A percentile compares a stretch with the other conserved stretches of the same genome.
Conservation (phyloP, 2,888 invertebrate genomes). For the Ecdyonurus torrentis region DNA sequence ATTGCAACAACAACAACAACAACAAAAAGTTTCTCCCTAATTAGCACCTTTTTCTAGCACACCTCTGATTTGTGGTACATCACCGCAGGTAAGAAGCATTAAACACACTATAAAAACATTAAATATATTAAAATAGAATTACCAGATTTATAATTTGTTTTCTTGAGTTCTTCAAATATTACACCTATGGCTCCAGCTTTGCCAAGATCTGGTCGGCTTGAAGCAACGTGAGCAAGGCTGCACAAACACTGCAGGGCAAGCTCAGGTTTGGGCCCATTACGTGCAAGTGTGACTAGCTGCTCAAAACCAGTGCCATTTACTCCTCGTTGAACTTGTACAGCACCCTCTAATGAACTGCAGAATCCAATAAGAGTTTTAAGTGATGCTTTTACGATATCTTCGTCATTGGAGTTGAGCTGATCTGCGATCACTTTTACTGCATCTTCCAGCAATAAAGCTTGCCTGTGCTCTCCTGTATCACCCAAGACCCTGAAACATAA, state of each 20-base stretch:
- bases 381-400: not conserved
- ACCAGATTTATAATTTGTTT: not conserved
- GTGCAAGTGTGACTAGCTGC: not conserved
- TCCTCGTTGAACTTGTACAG: not conserved
- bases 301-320: not conserved
- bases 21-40: too few species aligned
- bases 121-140: not conserved
- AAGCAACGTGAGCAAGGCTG: not conserved
- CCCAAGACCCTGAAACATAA: not conserved
- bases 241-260: not conserved
- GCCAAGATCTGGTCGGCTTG: not conserved
- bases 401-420: not conserved
- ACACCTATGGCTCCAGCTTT: not conserved
- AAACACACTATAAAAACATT: too few species aligned
- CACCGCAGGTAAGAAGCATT: too few species aligned
- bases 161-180: not conserved
- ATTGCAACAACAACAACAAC: too few species aligned
- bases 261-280: not conserved
- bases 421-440: not conserved
- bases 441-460: not conserved
- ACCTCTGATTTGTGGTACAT: too few species aligned
- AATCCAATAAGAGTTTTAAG: not conserved
- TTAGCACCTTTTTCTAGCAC: too few species aligned
- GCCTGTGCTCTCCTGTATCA: not conserved
- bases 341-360: not conserved